A percentile compares a stretch with the other conserved stretches of the same genome.
phyloP scores from a whole-genome alignment of 2,888 invertebrate genomes.

The Fissipunctia ypsillon region DNA sequence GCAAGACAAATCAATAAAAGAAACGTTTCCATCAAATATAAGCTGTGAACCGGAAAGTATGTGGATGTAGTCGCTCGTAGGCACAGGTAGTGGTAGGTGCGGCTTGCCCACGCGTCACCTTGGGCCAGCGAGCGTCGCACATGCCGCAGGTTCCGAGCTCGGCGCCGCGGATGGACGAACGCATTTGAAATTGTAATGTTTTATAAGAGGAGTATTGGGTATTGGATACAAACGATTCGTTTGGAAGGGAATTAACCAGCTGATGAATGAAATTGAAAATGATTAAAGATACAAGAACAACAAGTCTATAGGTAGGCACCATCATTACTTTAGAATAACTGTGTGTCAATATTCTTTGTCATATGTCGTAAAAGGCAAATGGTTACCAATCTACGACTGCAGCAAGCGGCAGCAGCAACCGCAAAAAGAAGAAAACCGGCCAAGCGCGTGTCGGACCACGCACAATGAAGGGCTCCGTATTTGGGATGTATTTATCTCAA shows the following conservation, averaged over 20 bases:
- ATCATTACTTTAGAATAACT: not conserved
- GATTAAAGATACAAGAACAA: not conserved
- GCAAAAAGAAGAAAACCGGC: too few relatives aligned
- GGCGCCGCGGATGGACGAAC: slow-evolving; percentile 44
- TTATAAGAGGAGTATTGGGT: slow-evolving; percentile 3
- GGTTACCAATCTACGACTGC: not conserved
- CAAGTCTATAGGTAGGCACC: not conserved
- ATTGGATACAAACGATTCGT: not conserved
- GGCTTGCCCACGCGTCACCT: slow-evolving; percentile 64
- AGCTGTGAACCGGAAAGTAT: slow-evolving; percentile 56
- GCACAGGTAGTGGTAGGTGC: slow-evolving; percentile 54
- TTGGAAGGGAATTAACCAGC: not conserved
- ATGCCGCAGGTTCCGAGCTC: slow-evolving; percentile 51
- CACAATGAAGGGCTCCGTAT: too few relatives aligned
- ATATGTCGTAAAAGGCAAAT: not conserved
- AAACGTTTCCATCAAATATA: slow-evolving; percentile 45
- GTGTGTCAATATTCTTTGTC: not conserved
- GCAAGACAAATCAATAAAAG: slow-evolving; percentile 40
- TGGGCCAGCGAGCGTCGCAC: slow-evolving; percentile 56
- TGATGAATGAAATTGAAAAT: not conserved
- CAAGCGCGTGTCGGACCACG: too few relatives aligned
- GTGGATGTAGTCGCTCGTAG: slow-evolving; percentile 28
- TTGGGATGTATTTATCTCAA: too few relatives aligned
- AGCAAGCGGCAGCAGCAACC: not conserved
- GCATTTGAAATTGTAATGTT: slow-evolving; percentile 39